These are phyloP conservation scores for Alviniconcha strummeri DNA, from an alignment of 2,888 invertebrate species.

Conservation along the genomic window DNA sequence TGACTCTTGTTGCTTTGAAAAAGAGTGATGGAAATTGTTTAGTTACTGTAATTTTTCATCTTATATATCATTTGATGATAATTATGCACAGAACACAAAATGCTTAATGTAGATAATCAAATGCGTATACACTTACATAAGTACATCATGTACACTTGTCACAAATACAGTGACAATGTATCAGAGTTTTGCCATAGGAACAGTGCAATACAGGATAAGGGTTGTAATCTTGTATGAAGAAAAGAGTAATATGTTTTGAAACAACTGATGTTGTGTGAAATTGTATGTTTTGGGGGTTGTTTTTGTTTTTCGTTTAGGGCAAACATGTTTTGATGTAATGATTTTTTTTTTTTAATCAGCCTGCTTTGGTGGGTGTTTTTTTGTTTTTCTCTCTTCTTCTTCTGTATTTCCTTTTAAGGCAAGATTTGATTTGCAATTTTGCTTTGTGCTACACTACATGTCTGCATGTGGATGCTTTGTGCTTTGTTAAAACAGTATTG, in stretches of 20 bases:
- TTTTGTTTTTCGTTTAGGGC: neutral
- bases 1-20: too few species aligned
- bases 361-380: neutral
- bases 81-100: too few species aligned
- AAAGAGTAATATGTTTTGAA: neutral
- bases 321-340: neutral
- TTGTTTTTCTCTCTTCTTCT: neutral
- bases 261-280: neutral
- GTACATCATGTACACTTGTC: too few species aligned
- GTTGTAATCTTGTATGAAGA: neutral
- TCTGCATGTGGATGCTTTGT: too few species aligned
- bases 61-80: too few species aligned
- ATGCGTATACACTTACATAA: too few species aligned
- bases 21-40: too few species aligned
- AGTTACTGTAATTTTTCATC: too few species aligned
- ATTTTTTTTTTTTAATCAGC: neutral
- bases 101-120: too few species aligned
- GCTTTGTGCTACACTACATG: too few species aligned
- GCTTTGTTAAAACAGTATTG: too few species aligned
- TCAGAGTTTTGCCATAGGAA: neutral
- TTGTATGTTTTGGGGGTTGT: neutral
- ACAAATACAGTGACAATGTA: neutral
- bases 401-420: neutral
- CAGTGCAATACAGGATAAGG: constrained; percentile 9
- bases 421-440: too few species aligned